These are phyloP conservation scores for Penaeus monodon DNA, from an alignment of 2,888 invertebrate genomes.

Conservation along the genomic window DNA sequence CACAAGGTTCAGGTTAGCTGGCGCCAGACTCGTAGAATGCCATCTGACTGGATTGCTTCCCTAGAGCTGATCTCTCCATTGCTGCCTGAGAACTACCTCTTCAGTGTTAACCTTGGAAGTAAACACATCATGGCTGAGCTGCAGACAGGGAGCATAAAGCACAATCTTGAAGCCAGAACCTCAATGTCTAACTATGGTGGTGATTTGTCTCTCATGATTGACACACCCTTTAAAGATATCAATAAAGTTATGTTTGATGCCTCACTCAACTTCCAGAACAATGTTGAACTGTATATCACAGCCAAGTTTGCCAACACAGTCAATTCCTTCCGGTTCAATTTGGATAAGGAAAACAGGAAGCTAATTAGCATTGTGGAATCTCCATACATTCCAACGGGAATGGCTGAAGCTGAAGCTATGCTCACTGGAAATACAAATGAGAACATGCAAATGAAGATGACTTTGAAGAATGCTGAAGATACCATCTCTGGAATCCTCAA, in stretches of 20 bases:
- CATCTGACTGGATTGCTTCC: constrained; percentile 26
- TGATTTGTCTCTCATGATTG: constrained; percentile 32
- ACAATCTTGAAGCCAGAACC: constrained; percentile 25
- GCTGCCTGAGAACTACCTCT: constrained; percentile 13
- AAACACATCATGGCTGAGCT: constrained; percentile 29
- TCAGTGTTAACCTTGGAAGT: constrained; percentile 30
- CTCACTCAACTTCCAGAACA: constrained; percentile 27
- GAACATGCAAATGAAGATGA: constrained; percentile 30
- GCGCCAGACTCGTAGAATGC: constrained; percentile 41
- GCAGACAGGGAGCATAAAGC: constrained; percentile 16
- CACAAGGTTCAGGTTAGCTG: constrained; percentile 34
- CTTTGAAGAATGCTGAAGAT: constrained; percentile 38
- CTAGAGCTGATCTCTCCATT: constrained; percentile 38
- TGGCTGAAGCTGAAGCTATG: constrained; percentile 36
- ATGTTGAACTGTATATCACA: constrained; percentile 14
- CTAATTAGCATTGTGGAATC: constrained; percentile 34
- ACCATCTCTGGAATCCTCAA: constrained; percentile 32
- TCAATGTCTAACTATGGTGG: constrained; percentile 13
- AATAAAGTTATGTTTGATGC: constrained; percentile 38
- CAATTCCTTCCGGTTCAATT: constrained; percentile 36
- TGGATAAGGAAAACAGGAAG: constrained; percentile 19
- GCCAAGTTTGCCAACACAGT: constrained; percentile 18
- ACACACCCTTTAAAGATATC: constrained; percentile 42
- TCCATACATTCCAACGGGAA: constrained; percentile 45
- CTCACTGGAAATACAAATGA: constrained; percentile 7